Evolutionary conservation across 1,140 invertebrate genomes (phyloP), one percentile per base, ranked within the genome.

Genomic region (Phthorimaea operculella): DNA sequence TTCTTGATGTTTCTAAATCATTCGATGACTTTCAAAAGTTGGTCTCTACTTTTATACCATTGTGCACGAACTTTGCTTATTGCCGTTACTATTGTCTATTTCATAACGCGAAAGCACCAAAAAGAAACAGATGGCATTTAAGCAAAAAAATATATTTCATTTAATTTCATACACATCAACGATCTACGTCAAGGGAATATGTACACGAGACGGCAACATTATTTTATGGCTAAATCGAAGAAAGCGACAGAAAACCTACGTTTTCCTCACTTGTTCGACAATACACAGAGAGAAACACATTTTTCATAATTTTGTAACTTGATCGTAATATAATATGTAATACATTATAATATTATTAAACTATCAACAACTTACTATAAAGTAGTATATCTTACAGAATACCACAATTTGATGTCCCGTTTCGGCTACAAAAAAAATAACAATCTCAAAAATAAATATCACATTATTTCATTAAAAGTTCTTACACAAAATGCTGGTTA

Each of bases 361-460:
- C 77, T 83, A 83, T 82, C 73, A 83, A 83, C 80, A 83, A 83
- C 79, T 83, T 81, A 81, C 73, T 80, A 59, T 55, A 80, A 77
- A 77, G 70, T 65, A 80, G 66, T 72, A 71, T 70, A 81, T 79
- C 75, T 83, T 83, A 83, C 78, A 81, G 68, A 36, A 57, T 68
- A 70, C 47, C 49, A 55, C 61, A 60, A 52, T 53, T 51, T 66
- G 57, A 69, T 62, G 57, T 66, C 62, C 70, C 52, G 57, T 18
- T 50, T 4, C 14, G 11, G 28, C 51, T 18, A n/a, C 3, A 28
- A 55, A 47, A 36, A 11, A 3, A 45, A 57, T 28, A 39, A 18
- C 33, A 34, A 44, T 53, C 10, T 16, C 9, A 54, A 48, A 11
- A 54, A 51, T 51, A 54, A 51, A 54, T 44, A 45, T 47, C 45